Evolutionary conservation across 2,113 vertebrate genomes (phyloP), one percentile per base, ranked within the genome.

Genomic region (Stigmatopora nigra): DNA sequence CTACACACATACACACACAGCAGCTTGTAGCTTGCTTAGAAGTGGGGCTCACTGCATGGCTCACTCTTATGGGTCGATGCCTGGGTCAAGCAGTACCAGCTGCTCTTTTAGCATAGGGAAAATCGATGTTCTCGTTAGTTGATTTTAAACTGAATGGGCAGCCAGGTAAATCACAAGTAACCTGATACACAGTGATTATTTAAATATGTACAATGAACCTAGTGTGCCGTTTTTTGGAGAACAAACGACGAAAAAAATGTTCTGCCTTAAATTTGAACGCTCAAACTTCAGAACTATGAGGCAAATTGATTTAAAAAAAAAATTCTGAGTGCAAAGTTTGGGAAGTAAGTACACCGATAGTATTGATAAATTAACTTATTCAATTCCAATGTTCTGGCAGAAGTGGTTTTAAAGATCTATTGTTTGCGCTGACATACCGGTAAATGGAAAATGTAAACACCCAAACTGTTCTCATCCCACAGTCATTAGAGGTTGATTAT

Each of bases 401-500:
- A 17, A 49, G 16, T 49, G 48, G 17, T 49, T 49, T 49, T 19
- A 17, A n/a, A 16, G 5, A 1, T 7, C 47, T 14, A 48, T 16
- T 49, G 48, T 16, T 49, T 49, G 16, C 16, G 9, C 4, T 49
- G 48, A n/a, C 17, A 49, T 49, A 41, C 38, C 16, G 14, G 47
- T 12, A 17, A 5, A n/a, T 20, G n/a, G 9, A 52, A 52, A 52
- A 20, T 20, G 51, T 52, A 20, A 52, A 4, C n/a, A 20, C 51
- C n/a, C 51, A 20, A 52, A 52, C n/a, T 52, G 51, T 35, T 57
- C 25, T 57, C 55, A 31, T 57, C 25, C 38, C 22, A 31, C 25
- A 31, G 55, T 12, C 13, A 57, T 57, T 57, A 57, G 55, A 57
- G 22, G 55, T 14, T 16, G 55, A 31, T 57, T 35, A 57, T 57